Evolutionary conservation across 2,888 invertebrate species (phyloP), one percentile per base, ranked within the genome.

Genomic region (Drosophila borealis): DNA sequence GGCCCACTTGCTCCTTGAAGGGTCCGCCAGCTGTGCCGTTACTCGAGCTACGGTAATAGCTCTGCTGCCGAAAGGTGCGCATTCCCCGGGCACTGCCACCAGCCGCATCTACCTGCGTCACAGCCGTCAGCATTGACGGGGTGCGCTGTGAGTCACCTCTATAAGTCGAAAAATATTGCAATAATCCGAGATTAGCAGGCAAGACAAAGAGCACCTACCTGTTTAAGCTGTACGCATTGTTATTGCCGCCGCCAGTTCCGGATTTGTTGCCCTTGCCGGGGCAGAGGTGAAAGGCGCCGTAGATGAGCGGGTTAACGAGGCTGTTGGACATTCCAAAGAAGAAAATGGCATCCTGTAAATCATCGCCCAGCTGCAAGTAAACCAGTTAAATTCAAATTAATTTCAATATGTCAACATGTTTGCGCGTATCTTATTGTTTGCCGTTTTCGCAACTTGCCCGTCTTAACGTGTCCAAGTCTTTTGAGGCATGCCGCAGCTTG

Each of bases 251-350:
- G 49, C 88, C 84, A 21, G 77, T 62, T 41, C 89, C 81, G 13
- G 82, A 84, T 55, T 87, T 81, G 66, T 90, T 89, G 10, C 90
- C 75, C 79, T 93, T 94, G 81, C 94, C 82, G 2, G 95, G 95
- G 94, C 96, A 96, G 73, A 97, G 93, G 91, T 97, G 97, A 92
- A 97, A 97, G n/a, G 96, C 96, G 36, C 97, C 97, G 84, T 97
- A 97, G 81, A 97, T 97, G 54, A 97, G 93, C 0, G 97, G 97
- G 92, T 97, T 97, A 78, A 97, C 95, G 87, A 97, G 93, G 91
- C 96, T 96, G 93, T 97, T 97, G 57, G 96, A 96, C 95, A 96
- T 96, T 4, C 97, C 97, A 86, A 97, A 96, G 93, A 96, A 96
- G 92, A 96, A 96, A 74, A 97, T 96, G 41, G 94, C 95, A 5